Evolutionary conservation across 2,113 vertebrate species (phyloP), one percentile per base, ranked within the genome.

Genomic region (Collichthys lucidus): DNA sequence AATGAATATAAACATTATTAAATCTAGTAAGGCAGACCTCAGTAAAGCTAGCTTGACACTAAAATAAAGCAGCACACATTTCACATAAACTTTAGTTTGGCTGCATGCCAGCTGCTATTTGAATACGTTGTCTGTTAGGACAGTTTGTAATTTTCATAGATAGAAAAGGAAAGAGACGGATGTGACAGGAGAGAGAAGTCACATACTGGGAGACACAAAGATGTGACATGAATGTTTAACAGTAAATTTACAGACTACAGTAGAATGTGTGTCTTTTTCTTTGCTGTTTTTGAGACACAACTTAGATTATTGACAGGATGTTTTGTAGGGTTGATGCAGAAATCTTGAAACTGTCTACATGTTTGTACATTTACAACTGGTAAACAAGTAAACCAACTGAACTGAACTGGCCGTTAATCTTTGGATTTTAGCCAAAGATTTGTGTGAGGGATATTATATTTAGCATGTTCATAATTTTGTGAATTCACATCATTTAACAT

Each of bases 131-230:
- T 63, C 46, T 19, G 59, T 74, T 24, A 1, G 59, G 20, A 35
- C 19, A 26, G 72, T 63, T 63, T 52, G 20, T 40, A 31, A 63
- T 74, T 52, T 63, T 29, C 29, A 74, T 40, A 11, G 17, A 49
- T 50, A 31, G 26, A 62, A 22, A 35, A 50, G 44, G 29, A 35
- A 31, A 11, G 16, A 59, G 55, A 14, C 11, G 0, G 19, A 14
- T 31, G 42, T 31, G 40, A 61, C 29, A 50, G 26, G 9, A 16
- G 8, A 17, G 10, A 16, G 9, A 12, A 60, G 26, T 69, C 29
- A n/a, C 15, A 17, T 55, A 16, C 3, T 55, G 20, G 20, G 20
- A 55, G 12, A 42, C 20, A 42, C 52, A 57, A 56, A 71, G 20
- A 56, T 70, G 5, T 35, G 10, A 40, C 8, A 9, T 40, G 7